A percentile compares a stretch with the other conserved stretches of the same genome.
These are phyloP conservation scores for Aptenodytes patagonicus DNA, from an alignment of 2,113 vertebrate genomes.

Conservation along the genomic window DNA sequence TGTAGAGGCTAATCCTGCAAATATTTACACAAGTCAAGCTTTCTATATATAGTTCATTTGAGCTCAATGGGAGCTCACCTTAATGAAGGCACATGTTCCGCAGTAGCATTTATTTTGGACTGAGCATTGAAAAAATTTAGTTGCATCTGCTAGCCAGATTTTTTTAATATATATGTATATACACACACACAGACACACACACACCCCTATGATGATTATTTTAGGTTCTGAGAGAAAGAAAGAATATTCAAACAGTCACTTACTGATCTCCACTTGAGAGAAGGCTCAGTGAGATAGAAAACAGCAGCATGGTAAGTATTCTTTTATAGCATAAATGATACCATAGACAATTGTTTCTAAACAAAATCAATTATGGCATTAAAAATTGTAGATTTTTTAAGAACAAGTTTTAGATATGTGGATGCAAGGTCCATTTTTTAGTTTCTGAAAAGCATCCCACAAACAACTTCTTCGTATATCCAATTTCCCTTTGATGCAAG, in stretches of 20 bases:
- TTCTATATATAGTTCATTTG: neutral
- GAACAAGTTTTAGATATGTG: neutral
- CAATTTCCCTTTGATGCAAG: neutral
- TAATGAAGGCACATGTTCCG: neutral
- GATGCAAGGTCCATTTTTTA: neutral
- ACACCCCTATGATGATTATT: neutral
- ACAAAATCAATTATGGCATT: neutral
- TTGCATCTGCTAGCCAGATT: neutral
- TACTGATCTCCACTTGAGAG: neutral
- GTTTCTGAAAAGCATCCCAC: neutral
- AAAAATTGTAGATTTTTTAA: neutral
- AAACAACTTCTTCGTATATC: neutral
- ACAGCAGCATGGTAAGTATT: slow-evolving; percentile 55
- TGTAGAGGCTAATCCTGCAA: neutral
- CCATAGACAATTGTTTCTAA: neutral
- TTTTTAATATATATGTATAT: neutral
- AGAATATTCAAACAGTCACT: neutral
- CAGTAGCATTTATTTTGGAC: neutral
- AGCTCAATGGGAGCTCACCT: neutral
- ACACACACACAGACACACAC: neutral
- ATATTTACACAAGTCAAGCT: neutral
- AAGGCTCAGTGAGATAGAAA: neutral
- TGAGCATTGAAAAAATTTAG: neutral
- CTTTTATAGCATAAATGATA: neutral
- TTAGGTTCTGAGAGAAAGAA: slow-evolving; percentile 18